Base-by-base conservation (phyloP, 2,888 invertebrate genomes). In the Cephonodes hylas region DNA sequence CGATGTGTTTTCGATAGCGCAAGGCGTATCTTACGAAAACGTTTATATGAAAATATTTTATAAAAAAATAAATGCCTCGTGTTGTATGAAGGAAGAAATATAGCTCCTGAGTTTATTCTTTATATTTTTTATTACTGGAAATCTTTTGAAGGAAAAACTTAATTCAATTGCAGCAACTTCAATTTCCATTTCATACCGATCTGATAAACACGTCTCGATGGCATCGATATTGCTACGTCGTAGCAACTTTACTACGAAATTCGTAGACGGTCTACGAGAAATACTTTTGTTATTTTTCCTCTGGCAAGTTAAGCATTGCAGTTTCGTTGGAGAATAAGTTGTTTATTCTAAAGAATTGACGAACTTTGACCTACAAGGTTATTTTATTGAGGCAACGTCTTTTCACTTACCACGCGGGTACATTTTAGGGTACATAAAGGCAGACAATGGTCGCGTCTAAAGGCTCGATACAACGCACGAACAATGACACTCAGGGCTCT, bases 241-340 rank as follows among this genome's bases (percentile, higher is more conserved):
- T 76, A 79, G 75, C 66, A 63, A 38, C 38, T 5, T 7, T 23
- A 70, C 81, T 81, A 82, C 81, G 72, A 64, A 59, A 10, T n/a
- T 58, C 68, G 76, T 80, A 76, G 75, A 27, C 58, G 2, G 63
- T 22, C 74, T 75, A 75, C 74, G 68, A 4, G 42, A 25, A 44
- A 3, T 20, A 38, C 25, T 45, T 53, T 53, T 38, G 10, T n/a
- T 38, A 38, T 10, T 38, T 10, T 38, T n/a, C n/a, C n/a, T n/a
- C n/a, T 38, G 10, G n/a, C 10, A 1, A 4, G 6, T 38, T n/a
- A n/a, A n/a, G n/a, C n/a, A n/a, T n/a, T n/a, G n/a, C n/a, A n/a
- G n/a, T n/a, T n/a, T n/a, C n/a, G n/a, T n/a, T n/a, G n/a, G n/a
- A n/a, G n/a, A n/a, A n/a, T n/a, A n/a, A n/a, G n/a, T n/a, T n/a